Percentiles rank a stretch among this genome's conserved stretches.
Evolutionary conservation across 2,797 vertebrate species (phyloP).

Genomic region (Lepidocolaptes lacrymiger): DNA sequence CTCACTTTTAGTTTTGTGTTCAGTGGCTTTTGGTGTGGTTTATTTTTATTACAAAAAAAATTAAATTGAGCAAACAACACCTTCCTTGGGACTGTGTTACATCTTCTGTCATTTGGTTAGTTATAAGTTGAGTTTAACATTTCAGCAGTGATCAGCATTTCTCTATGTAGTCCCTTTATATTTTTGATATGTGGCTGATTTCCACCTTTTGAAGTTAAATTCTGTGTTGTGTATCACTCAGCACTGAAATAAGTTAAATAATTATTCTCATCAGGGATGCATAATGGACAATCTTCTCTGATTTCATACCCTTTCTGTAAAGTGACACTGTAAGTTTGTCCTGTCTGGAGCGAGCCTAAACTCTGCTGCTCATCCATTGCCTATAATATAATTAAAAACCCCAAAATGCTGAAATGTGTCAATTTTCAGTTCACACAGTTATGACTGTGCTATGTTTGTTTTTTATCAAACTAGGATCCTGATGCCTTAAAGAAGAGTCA

Average conservation of each 20-base stretch:
- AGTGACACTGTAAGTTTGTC: neutral
- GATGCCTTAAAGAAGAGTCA: conserved; percentile 96
- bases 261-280: neutral
- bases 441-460: neutral
- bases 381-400: neutral
- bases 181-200: neutral
- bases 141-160: neutral
- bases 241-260: neutral
- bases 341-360: neutral
- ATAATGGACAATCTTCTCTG: neutral
- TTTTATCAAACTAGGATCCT: conserved; percentile 82
- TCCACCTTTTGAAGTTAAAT: neutral
- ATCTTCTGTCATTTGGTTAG: neutral
- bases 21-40: neutral
- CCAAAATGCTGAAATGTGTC: neutral
- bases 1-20: neutral
- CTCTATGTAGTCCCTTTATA: neutral
- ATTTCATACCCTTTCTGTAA: neutral
- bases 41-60: neutral
- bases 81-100: neutral
- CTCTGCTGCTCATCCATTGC: neutral
- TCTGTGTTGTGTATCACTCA: neutral
- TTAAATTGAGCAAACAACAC: neutral
- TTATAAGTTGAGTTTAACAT: neutral
- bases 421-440: neutral